phyloP scores from a whole-genome alignment of 2,888 invertebrate species.

The Chrysopilus asiliformis region DNA sequence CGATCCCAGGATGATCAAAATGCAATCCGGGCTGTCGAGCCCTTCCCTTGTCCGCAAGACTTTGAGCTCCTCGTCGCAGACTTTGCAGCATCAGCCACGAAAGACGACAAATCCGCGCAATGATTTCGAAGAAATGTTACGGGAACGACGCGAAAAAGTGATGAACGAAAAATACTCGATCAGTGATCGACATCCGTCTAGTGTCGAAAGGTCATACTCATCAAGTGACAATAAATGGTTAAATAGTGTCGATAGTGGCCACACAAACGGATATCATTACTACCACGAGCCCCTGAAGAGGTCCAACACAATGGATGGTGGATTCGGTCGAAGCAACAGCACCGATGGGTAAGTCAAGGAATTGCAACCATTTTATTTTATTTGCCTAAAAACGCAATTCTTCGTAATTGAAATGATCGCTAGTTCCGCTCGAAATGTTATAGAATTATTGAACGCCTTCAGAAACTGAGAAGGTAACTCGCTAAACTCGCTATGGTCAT shows the following conservation, averaged over 20 bases:
- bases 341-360: conserved; percentile 19
- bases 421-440: too few species aligned
- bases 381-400: too few species aligned
- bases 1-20: conserved; percentile 43
- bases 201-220: conserved; percentile 7
- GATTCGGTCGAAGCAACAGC: conserved; percentile 20
- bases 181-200: conserved; percentile 13
- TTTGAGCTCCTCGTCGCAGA: conserved; percentile 5
- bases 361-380: neutral
- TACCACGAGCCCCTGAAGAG: conserved; percentile 21
- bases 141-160: conserved; percentile 35
- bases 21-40: conserved; percentile 64
- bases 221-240: conserved; percentile 9
- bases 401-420: too few species aligned
- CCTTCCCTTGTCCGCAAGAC: conserved; percentile 67
- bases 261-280: conserved; percentile 18
- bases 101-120: conserved; percentile 29
- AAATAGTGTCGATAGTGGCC: neutral
- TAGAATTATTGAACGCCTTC: too few species aligned
- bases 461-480: too few species aligned
- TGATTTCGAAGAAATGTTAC: conserved; percentile 35
- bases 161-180: conserved; percentile 22
- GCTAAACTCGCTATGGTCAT: too few species aligned
- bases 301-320: conserved; percentile 23
- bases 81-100: conserved; percentile 20